Conservation (phyloP, 2,113 vertebrate genomes). For the Xiphorhynchus elegans region DNA sequence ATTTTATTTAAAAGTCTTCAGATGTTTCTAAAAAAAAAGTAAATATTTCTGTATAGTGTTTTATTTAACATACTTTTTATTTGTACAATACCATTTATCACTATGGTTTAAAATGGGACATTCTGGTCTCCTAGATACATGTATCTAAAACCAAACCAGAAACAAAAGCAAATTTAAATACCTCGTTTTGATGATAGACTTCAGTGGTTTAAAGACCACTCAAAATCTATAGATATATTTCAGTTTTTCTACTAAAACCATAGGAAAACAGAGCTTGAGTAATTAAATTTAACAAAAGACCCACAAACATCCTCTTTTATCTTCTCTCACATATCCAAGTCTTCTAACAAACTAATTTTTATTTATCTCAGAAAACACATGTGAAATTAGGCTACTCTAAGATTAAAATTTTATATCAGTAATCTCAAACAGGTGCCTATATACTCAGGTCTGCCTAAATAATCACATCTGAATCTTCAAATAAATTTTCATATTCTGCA, state of each 20-base stretch:
- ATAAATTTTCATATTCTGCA: background rate
- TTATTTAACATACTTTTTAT: background rate
- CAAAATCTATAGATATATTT: background rate
- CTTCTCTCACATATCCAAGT: background rate
- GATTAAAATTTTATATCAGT: background rate
- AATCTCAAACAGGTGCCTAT: background rate
- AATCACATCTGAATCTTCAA: background rate
- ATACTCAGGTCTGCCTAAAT: background rate
- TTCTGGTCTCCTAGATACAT: background rate
- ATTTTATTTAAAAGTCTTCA: background rate
- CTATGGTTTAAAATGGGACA: background rate
- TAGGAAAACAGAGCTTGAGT: background rate
- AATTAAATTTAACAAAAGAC: background rate
- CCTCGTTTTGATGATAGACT: background rate
- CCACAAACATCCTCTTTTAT: rapidly evolving
- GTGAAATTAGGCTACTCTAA: background rate
- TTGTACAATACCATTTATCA: background rate
- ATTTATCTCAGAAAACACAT: background rate
- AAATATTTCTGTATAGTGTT: rapidly evolving
- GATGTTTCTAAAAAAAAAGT: background rate
- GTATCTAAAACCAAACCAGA: background rate
- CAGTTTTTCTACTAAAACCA: background rate
- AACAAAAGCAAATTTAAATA: background rate
- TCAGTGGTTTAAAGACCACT: background rate
- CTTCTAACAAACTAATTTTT: background rate